phyloP scores from a whole-genome alignment of 2,888 invertebrate species.

The Neocrepidodera transversa region DNA sequence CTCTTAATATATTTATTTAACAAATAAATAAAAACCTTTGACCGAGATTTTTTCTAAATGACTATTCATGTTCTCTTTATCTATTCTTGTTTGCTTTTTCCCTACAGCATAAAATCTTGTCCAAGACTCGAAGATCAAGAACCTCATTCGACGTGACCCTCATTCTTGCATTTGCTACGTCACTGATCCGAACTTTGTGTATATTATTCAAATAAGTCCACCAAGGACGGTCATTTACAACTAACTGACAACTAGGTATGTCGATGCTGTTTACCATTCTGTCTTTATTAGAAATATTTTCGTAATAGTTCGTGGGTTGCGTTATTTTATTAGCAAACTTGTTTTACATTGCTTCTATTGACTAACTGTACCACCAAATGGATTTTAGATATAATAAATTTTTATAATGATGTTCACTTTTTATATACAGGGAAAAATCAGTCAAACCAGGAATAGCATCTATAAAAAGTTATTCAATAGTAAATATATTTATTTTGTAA shows the following conservation, averaged over 20 bases:
- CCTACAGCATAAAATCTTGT: neutral
- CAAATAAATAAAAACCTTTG: conserved; percentile 20
- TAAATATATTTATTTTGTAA: no score
- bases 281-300: neutral
- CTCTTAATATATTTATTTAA: no score
- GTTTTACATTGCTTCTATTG: no score
- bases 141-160: neutral
- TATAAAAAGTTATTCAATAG: no score
- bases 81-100: conserved; percentile 5
- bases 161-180: neutral
- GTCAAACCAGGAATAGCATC: no score
- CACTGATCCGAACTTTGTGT: neutral
- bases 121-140: neutral
- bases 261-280: neutral
- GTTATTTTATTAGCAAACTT: neutral
- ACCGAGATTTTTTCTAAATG: conserved; percentile 21
- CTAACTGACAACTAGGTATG: neutral
- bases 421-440: no score
- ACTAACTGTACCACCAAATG: no score
- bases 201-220: neutral
- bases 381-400: no score
- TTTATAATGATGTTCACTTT: no score
- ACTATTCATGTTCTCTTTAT: conserved; percentile 13
- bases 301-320: neutral
- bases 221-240: neutral